Evolutionary conservation across 2,888 invertebrate genomes (phyloP), one percentile per base, ranked within the genome.

Genomic region (Melolontha melolontha): DNA sequence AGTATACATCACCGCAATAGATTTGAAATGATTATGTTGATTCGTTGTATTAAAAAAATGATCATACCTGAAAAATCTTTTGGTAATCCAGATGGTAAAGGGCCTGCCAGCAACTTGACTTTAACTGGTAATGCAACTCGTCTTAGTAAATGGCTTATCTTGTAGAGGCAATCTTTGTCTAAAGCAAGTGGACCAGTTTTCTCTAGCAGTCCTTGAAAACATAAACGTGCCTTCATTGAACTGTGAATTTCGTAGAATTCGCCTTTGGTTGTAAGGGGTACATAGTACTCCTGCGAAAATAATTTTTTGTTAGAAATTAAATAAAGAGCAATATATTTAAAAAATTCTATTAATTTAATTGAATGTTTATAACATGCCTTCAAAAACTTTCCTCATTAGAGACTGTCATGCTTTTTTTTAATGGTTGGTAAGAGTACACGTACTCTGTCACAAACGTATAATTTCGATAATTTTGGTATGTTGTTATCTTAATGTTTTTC

Each of bases 181-280:
- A 86, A 74, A 68, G 85, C 85, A 67, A 85, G 74, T 42, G 84
- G 85, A 29, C 84, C 85, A 72, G 78, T 84, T 71, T 85, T 85
- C 81, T 76, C 86, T 82, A 76, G 84, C 79, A 81, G 85, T 76
- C 84, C 89, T 82, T 70, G 86, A 84, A 67, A 88, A 84, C 67
- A 88, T 72, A 86, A 84, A 82, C 86, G 85, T 71, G 87, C 87
- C 73, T 83, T 86, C 54, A 82, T 87, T 81, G 83, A 89, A 82
- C 84, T 90, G 84, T 86, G 85, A 41, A 88, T 88, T 73, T 88
- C 88, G 81, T 91, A 92, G 81, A 92, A 89, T 81, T 91, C 91
- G 49, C 92, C 92, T 80, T 91, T 90, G 63, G 91, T 90, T 76
- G 90, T 88, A 78, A 92, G 86, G 27, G 92, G 91, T 74, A 92